A percentile compares a stretch with the other conserved stretches of the same genome.
Evolutionary conservation across 2,113 vertebrate genomes (phyloP).

Genomic region (Crotalus horridus): DNA sequence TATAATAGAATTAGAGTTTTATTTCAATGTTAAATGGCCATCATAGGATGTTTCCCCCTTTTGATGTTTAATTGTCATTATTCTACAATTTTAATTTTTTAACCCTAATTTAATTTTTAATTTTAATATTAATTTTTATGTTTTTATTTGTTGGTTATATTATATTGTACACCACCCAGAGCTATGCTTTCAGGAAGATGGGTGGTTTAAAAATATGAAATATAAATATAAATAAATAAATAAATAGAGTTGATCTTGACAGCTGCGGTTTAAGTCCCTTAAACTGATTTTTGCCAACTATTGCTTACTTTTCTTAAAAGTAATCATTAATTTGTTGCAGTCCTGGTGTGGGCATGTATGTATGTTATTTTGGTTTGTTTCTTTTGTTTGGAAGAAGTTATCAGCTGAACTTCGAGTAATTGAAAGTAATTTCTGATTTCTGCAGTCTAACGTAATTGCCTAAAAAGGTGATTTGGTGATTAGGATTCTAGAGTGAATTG

Average conservation of each 20-base stretch:
- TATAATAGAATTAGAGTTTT: background rate
- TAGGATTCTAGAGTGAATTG: conserved; percentile 87
- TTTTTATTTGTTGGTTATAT: background rate
- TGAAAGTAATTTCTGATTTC: conserved; percentile 70
- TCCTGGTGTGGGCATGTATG: background rate
- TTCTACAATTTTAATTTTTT: background rate
- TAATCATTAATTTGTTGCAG: background rate
- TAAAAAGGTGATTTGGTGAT: conserved; percentile 82
- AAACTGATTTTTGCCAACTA: background rate
- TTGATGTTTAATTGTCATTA: background rate
- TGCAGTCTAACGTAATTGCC: conserved; percentile 71
- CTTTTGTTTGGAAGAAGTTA: conserved; percentile 57
- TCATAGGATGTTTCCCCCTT: background rate
- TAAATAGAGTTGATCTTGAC: background rate
- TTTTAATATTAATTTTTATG: background rate
- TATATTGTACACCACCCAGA: background rate
- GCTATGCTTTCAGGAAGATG: background rate
- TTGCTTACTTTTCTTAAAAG: background rate
- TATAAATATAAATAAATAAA: background rate
- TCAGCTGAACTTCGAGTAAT: conserved; percentile 60
- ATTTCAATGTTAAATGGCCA: background rate
- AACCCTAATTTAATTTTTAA: background rate
- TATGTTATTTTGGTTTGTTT: background rate
- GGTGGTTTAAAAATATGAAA: background rate
- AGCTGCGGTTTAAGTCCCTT: background rate